Percentiles rank a stretch among this genome's conserved stretches.
phyloP scores from a whole-genome alignment of 2,888 invertebrate genomes.

The Apamea sordens region DNA sequence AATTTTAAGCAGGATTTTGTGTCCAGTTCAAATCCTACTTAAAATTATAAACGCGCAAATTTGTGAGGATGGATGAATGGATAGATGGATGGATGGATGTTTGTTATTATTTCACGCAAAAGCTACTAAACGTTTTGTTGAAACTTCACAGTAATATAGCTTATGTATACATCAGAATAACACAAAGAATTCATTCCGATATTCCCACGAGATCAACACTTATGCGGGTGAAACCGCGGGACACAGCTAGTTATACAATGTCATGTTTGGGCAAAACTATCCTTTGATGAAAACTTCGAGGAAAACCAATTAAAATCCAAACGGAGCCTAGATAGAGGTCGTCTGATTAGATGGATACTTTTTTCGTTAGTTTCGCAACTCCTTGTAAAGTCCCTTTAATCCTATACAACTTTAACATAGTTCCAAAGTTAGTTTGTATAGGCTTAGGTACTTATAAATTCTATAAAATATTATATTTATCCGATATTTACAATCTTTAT shows the following conservation, averaged over 20 bases:
- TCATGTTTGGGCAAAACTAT: background rate
- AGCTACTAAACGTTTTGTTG: background rate
- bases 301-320: constrained; percentile 29
- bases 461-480: background rate
- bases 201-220: background rate
- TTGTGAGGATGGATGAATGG: background rate
- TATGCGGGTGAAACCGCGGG: background rate
- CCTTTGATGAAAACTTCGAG: constrained; percentile 17
- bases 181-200: background rate
- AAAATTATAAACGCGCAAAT: background rate
- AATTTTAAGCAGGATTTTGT: too few relatives aligned
- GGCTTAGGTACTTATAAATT: background rate
- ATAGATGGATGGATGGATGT: background rate
- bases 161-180: background rate
- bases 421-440: background rate
- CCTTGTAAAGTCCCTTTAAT: background rate
- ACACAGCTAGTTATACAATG: background rate
- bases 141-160: background rate
- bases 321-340: constrained; percentile 7
- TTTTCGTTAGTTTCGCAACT: constrained; percentile 15
- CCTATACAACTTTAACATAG: background rate
- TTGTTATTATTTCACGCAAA: background rate
- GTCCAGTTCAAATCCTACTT: background rate
- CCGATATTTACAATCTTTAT: background rate
- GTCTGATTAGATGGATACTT: constrained; percentile 31